Percentiles rank a stretch among this genome's conserved stretches.
Evolutionary conservation across 2,113 vertebrate genomes (phyloP).

Genomic region (Pygoscelis adeliae): DNA sequence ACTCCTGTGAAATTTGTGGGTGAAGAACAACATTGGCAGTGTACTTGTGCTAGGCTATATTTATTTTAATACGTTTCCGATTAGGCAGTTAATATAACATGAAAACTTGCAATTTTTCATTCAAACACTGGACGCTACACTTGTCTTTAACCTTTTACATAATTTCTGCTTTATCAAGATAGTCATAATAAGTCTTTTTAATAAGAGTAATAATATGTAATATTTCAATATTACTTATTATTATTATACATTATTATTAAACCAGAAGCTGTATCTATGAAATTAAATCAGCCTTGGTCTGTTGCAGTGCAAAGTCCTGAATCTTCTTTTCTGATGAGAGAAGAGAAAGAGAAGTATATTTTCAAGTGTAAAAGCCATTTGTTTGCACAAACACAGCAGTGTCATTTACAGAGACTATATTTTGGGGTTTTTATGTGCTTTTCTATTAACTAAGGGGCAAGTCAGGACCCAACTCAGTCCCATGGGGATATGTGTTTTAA

Average conservation of each 20-base stretch:
- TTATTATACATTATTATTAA: background rate
- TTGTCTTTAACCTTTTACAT: background rate
- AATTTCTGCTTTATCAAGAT: background rate
- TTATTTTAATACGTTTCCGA: background rate
- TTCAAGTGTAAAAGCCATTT: background rate
- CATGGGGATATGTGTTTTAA: background rate
- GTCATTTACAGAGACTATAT: background rate
- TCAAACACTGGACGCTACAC: background rate
- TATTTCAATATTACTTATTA: background rate
- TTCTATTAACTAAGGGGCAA: background rate
- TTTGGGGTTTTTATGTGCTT: background rate
- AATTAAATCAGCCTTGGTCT: background rate
- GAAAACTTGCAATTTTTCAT: background rate
- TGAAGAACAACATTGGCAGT: background rate
- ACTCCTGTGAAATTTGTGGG: slow-evolving; percentile 44
- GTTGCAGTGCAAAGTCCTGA: background rate
- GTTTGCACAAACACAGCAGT: background rate
- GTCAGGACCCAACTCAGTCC: background rate
- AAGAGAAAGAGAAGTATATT: background rate
- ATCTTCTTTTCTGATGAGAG: background rate
- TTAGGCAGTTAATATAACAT: background rate
- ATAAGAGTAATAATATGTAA: background rate
- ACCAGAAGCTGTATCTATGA: background rate
- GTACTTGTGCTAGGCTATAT: background rate
- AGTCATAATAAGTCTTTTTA: background rate